Evolutionary conservation across 2,888 invertebrate species (phyloP).

Genomic region (Cantharis rufa): DNA sequence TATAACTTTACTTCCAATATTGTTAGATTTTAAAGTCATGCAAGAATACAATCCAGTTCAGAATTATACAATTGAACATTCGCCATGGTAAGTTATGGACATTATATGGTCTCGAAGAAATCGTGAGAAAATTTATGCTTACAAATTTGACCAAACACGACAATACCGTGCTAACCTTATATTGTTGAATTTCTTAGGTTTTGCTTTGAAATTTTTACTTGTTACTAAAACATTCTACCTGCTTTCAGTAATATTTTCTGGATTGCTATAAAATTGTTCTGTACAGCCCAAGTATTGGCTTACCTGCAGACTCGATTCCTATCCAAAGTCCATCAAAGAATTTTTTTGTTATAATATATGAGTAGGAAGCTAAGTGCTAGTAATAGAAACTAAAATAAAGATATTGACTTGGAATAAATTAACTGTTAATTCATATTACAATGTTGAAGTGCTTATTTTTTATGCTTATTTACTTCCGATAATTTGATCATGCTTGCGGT

Average conservation of each 20-base stretch:
- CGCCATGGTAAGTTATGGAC: not conserved
- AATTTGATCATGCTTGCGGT: not conserved
- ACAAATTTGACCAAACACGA: not conserved
- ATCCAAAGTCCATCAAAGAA: not conserved
- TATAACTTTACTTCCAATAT: not conserved
- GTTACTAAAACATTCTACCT: not conserved
- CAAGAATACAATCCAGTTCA: not conserved
- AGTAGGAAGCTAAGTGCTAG: not conserved
- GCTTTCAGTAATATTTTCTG: not conserved
- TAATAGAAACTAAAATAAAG: not conserved
- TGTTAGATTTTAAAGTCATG: not conserved
- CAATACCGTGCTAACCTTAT: not conserved
- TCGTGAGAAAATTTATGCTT: not conserved
- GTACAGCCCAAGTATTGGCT: not conserved
- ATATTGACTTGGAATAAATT: not conserved
- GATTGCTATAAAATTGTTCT: not conserved
- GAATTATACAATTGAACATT: not conserved
- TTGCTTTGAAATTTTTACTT: not conserved
- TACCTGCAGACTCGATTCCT: not conserved
- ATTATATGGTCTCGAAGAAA: not conserved
- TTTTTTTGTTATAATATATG: not conserved
- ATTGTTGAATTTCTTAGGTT: not conserved
- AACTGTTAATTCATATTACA: not conserved
- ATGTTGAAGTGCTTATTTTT: not conserved
- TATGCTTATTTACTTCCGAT: not conserved